A percentile compares a stretch with the other conserved stretches of the same genome.
Conservation (phyloP, 1,140 invertebrate species). For the Aporrectodea caliginosa region DNA sequence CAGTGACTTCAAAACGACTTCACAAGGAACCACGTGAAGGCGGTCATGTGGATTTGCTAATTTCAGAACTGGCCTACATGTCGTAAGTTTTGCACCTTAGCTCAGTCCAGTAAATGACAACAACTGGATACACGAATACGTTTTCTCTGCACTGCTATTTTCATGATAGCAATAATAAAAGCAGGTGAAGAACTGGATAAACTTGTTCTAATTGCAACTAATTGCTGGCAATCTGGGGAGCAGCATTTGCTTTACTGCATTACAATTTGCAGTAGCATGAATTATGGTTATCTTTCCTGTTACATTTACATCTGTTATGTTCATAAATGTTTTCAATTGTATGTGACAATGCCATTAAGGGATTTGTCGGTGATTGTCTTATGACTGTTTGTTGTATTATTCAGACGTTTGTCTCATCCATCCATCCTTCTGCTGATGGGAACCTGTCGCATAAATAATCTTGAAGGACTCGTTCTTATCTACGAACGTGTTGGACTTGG, state of each 20-base stretch:
- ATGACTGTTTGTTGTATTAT: slow-evolving; percentile 20
- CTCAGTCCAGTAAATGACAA: too few relatives aligned
- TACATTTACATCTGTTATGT: too few relatives aligned
- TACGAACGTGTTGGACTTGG: slow-evolving; percentile 54
- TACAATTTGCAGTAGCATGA: too few relatives aligned
- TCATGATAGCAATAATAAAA: too few relatives aligned
- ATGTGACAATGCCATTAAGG: background rate
- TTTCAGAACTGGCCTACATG: slow-evolving; percentile 50
- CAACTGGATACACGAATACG: too few relatives aligned
- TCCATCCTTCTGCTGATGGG: slow-evolving; percentile 55
- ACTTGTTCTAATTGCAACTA: too few relatives aligned
- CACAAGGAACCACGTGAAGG: slow-evolving; percentile 39
- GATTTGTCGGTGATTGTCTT: background rate
- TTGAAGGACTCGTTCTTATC: slow-evolving; percentile 52
- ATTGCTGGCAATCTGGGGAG: too few relatives aligned
- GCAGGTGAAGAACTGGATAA: too few relatives aligned
- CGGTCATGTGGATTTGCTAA: slow-evolving; percentile 52
- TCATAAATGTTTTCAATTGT: background rate
- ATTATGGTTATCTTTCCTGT: too few relatives aligned
- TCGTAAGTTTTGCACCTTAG: too few relatives aligned
- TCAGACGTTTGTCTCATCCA: slow-evolving; percentile 52
- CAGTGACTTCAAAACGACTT: slow-evolving; percentile 53
- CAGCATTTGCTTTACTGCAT: too few relatives aligned
- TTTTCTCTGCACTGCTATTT: too few relatives aligned
- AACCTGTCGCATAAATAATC: slow-evolving; percentile 50